Percentiles rank a stretch among this genome's conserved stretches.
Conservation (phyloP, 2,888 invertebrate species). For the Ichneumon xanthorius region DNA sequence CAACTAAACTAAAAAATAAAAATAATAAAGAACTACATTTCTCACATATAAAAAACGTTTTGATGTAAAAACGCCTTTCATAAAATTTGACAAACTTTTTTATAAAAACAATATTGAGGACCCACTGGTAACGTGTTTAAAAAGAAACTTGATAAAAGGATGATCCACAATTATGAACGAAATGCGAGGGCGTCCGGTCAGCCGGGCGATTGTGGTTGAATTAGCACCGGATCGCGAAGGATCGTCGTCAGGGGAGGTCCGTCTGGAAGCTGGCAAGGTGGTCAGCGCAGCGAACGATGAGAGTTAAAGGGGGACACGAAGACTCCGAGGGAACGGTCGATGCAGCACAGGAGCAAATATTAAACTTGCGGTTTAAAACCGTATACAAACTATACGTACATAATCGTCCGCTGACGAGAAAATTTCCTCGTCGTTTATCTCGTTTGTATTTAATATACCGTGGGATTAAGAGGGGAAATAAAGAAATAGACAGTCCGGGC, state of each 20-base stretch:
- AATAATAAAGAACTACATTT: neutral
- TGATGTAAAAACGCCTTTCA: neutral
- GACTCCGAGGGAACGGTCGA: slow-evolving; percentile 22
- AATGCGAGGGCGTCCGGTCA: neutral
- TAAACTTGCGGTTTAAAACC: slow-evolving; percentile 59
- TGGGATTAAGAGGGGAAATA: slow-evolving; percentile 56
- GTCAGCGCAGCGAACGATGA: slow-evolving; percentile 2
- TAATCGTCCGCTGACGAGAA: slow-evolving; percentile 29
- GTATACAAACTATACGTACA: slow-evolving; percentile 16
- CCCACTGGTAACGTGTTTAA: too few relatives aligned
- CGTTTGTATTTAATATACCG: slow-evolving; percentile 57
- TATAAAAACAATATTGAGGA: too few relatives aligned
- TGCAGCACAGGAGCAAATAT: slow-evolving; percentile 46
- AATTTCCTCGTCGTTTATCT: slow-evolving; percentile 55
- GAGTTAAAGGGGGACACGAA: neutral
- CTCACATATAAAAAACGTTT: neutral
- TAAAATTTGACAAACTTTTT: too few relatives aligned
- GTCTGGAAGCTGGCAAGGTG: slow-evolving; percentile 11
- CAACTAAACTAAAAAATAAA: neutral
- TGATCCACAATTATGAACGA: neutral
- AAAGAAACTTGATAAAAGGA: neutral
- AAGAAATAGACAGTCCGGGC: slow-evolving; percentile 31
- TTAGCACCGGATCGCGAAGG: slow-evolving; percentile 29
- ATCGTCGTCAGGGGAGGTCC: slow-evolving; percentile 34
- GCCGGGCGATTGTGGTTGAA: slow-evolving; percentile 25